Evolutionary conservation across 2,113 vertebrate species (phyloP).

Genomic region (Platysternon megacephalum): DNA sequence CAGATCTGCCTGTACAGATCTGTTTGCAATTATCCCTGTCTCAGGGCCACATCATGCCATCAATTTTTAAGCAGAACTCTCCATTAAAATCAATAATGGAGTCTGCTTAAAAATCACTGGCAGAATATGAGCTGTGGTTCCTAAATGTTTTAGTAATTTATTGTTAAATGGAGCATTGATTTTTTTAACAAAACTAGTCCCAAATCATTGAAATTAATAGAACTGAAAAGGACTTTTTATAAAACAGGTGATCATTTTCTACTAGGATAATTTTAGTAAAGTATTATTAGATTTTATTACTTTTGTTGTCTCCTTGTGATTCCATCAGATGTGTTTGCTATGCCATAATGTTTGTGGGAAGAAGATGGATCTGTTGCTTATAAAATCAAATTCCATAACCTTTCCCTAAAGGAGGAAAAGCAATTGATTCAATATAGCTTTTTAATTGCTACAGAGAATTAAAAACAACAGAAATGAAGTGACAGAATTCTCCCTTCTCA

Average conservation of each 20-base stretch:
- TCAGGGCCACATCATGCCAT: background rate
- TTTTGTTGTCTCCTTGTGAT: background rate
- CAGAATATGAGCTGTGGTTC: background rate
- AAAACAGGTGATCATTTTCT: background rate
- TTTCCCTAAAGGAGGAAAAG: background rate
- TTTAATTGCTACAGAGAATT: background rate
- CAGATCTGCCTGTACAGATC: background rate
- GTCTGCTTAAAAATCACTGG: background rate
- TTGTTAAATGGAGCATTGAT: background rate
- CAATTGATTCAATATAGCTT: background rate
- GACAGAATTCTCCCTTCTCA: background rate
- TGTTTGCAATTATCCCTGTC: background rate
- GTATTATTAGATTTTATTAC: background rate
- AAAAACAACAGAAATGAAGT: background rate
- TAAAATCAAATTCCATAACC: background rate
- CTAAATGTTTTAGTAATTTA: background rate
- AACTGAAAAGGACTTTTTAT: background rate
- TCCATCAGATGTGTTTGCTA: background rate
- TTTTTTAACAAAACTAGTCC: background rate
- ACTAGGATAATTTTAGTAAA: background rate
- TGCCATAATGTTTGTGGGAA: background rate
- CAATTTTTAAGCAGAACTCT: conserved; percentile 1
- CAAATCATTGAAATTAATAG: background rate
- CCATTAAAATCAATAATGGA: conserved; percentile 24
- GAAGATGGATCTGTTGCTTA: background rate